Conservation (phyloP, 2,888 invertebrate species). For the Lithophane ornitopus region DNA sequence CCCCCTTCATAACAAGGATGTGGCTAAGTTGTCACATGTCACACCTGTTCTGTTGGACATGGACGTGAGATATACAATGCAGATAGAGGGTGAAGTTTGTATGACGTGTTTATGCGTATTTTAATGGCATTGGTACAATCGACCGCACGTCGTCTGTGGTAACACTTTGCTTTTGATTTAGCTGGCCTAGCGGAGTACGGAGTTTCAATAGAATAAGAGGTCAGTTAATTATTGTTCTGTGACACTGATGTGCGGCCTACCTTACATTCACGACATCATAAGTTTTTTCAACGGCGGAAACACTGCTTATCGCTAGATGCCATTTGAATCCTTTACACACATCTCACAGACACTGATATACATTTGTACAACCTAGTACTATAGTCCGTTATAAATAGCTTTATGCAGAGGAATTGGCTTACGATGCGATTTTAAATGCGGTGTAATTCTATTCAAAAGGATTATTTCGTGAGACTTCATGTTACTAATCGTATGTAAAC, state of each 20-base stretch:
- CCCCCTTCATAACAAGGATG: conserved; percentile 19
- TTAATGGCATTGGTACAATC: neutral
- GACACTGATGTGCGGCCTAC: neutral
- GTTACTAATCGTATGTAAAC: neutral
- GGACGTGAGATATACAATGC: conserved; percentile 34
- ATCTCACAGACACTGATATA: neutral
- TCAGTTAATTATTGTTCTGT: neutral
- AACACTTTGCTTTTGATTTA: neutral
- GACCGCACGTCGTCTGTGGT: neutral
- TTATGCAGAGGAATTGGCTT: neutral
- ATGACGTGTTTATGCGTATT: neutral
- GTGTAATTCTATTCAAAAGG: neutral
- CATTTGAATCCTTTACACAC: neutral
- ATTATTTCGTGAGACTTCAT: neutral
- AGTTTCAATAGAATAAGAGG: neutral
- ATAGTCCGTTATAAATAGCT: neutral
- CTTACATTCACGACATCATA: neutral
- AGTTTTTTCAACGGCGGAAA: neutral
- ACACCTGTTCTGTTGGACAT: conserved; percentile 19
- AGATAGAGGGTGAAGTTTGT: conserved; percentile 27
- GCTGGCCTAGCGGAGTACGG: neutral
- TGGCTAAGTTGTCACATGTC: conserved; percentile 43
- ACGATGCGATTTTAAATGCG: neutral
- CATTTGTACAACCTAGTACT: neutral
- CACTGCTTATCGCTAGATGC: neutral